Base-by-base conservation (phyloP, 1,140 invertebrate species). In the Aporrectodea caliginosa region DNA sequence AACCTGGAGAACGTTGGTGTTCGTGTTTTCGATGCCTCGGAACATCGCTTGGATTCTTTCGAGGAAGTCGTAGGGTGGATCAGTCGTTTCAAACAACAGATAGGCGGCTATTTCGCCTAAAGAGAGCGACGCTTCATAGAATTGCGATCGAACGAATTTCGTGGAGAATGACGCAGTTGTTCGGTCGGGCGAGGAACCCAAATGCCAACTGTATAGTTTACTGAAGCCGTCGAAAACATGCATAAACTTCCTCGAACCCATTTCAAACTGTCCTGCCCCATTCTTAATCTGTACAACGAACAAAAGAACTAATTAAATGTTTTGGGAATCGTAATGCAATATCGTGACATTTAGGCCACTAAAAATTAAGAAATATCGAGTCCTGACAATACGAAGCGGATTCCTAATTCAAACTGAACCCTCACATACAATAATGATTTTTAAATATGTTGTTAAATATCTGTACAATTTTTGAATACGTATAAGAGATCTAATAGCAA, bases 21-120 rank as follows among this genome's bases (percentile, higher is more conserved):
- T 85, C 83, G 85, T 84, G 77, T 87, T 87, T 77, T 87, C 85
- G 16, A 87, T 81, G 1, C 84, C 83, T 30, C 80, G 75, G 14
- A 83, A 16, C 16, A 87, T 30, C 2, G 84, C 80, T 75, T 82
- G 35, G 0, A 85, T 0, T 33, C 81, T 83, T 31, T 86, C 78
- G 0, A 84, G 6, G 58, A 81, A 78, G n/a, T 72, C 58, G 74
- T 85, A 85, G 27, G 81, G 76, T 1, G 86, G 86, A 0, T 72
- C 70, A 0, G 85, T 82, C 22, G 78, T 77, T 29, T 84, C 80
- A 73, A 87, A 85, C 76, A 84, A 76, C 33, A 86, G 75, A 75
- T 84, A 86, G 0, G 83, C 82, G 0, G 84, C 83, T 27, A 86
- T 84, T 71, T 83, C 82, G 30, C 83, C 78, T 6, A 43, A 74